A percentile compares a stretch with the other conserved stretches of the same genome.
Conservation (phyloP, 2,888 invertebrate species). For the Rhagonycha lutea region DNA sequence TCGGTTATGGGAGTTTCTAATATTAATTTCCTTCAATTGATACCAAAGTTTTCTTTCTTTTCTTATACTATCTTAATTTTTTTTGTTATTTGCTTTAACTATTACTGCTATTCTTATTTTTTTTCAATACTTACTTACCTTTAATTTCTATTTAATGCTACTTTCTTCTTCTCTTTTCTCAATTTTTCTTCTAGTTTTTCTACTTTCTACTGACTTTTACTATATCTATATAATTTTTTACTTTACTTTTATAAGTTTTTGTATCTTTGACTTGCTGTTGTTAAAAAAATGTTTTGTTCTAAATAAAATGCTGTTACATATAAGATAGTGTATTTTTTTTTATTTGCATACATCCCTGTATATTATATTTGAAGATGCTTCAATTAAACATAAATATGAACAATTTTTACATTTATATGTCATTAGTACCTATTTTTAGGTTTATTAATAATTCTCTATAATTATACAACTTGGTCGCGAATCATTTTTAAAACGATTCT, state of each 20-base stretch:
- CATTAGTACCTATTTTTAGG: conserved; percentile 5
- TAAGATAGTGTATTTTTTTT: conserved; percentile 25
- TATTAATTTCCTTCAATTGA: neutral
- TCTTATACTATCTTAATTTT: too few relatives aligned
- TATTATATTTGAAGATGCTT: neutral
- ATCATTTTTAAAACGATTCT: conserved; percentile 19
- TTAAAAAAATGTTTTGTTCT: conserved; percentile 9
- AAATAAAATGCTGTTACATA: conserved; percentile 20
- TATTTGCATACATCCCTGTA: neutral
- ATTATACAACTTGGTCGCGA: conserved; percentile 21
- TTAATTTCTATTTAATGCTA: too few relatives aligned
- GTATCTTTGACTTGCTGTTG: neutral
- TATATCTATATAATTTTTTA: neutral
- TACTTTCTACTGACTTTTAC: neutral
- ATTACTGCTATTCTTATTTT: neutral
- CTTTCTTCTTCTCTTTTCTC: neutral
- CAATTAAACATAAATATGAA: neutral
- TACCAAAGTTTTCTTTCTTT: neutral
- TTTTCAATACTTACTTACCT: neutral
- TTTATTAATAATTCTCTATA: conserved; percentile 9
- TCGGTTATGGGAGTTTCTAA: neutral
- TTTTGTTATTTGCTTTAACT: too few relatives aligned
- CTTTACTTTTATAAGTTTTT: neutral
- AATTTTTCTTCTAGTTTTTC: neutral
- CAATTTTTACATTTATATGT: neutral